Evolutionary conservation across 2,888 invertebrate genomes (phyloP).

Genomic region (Eilema depressum): DNA sequence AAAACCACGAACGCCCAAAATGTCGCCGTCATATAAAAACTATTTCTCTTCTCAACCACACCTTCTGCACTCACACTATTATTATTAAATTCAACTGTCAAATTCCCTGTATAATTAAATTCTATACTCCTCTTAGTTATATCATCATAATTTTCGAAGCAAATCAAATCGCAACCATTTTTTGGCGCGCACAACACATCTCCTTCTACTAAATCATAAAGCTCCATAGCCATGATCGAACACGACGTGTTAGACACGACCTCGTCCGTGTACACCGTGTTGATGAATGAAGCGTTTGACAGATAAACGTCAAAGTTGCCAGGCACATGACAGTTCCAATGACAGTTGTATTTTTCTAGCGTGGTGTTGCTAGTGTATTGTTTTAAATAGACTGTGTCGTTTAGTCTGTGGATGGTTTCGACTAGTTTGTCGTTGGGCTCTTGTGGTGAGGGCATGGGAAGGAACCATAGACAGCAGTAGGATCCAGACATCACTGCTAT

Average conservation of each 20-base stretch:
- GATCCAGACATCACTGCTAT: constrained; percentile 89
- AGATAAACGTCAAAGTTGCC: constrained; percentile 68
- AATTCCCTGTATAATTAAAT: constrained; percentile 11
- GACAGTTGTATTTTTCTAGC: constrained; percentile 72
- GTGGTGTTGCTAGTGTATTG: constrained; percentile 50
- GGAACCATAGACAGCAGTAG: constrained; percentile 90
- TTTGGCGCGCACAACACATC: constrained; percentile 67
- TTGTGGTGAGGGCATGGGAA: constrained; percentile 71
- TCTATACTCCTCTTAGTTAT: constrained; percentile 39
- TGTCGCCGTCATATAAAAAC: constrained; percentile 86
- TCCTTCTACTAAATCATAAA: constrained; percentile 60
- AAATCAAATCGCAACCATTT: constrained; percentile 69
- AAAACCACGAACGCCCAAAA: constrained; percentile 92
- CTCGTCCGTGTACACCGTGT: constrained; percentile 68
- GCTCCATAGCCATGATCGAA: constrained; percentile 70
- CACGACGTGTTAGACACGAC: constrained; percentile 67
- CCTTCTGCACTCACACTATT: constrained; percentile 36
- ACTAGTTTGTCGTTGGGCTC: constrained; percentile 51
- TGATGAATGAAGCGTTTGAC: constrained; percentile 68
- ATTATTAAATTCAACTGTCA: constrained; percentile 27
- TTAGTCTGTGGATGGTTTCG: constrained; percentile 70
- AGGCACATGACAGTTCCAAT: constrained; percentile 71
- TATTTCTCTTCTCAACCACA: constrained; percentile 42
- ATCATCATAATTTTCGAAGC: constrained; percentile 64
- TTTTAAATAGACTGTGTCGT: constrained; percentile 72